A percentile compares a stretch with the other conserved stretches of the same genome.
phyloP scores from a whole-genome alignment of 2,113 vertebrate species.

The Apteryx mantelli region DNA sequence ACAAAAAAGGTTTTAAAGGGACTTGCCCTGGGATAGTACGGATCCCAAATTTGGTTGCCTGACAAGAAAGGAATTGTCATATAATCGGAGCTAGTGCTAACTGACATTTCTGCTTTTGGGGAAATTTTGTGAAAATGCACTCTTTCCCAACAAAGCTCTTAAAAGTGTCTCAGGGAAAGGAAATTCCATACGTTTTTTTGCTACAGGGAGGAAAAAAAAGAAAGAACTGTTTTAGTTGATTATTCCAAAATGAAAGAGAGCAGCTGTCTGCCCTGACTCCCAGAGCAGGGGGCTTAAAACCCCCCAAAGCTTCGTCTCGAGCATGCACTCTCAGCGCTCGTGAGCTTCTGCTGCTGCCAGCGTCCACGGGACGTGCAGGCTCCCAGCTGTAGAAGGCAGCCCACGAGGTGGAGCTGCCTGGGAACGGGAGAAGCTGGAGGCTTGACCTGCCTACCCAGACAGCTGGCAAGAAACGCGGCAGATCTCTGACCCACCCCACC shows the following conservation, averaged over 20 bases:
- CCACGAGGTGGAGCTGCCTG: neutral
- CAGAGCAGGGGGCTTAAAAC: neutral
- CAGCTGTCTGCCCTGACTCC: conserved; percentile 24
- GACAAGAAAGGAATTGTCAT: conserved; percentile 21
- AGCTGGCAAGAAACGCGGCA: neutral
- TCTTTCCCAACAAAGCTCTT: conserved; percentile 41
- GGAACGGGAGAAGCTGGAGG: neutral
- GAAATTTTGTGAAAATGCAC: conserved; percentile 30
- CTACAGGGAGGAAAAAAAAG: neutral
- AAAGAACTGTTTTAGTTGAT: conserved; percentile 19
- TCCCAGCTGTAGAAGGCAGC: neutral
- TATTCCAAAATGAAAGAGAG: conserved; percentile 24
- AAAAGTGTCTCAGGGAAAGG: conserved; percentile 30
- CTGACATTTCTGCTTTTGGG: conserved; percentile 33
- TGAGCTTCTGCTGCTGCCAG: neutral
- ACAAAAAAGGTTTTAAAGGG: neutral
- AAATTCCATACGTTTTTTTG: conserved; percentile 32
- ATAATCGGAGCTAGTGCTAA: neutral
- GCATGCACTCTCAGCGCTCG: neutral
- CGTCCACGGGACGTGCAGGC: rapidly evolving
- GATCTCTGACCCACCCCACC: neutral
- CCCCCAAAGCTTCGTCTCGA: neutral
- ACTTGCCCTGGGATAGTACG: neutral
- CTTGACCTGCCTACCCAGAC: neutral
- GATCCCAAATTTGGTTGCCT: conserved; percentile 5